Evolutionary conservation across 1,140 invertebrate species (phyloP).

Genomic region (Psilanteris sp.): DNA sequence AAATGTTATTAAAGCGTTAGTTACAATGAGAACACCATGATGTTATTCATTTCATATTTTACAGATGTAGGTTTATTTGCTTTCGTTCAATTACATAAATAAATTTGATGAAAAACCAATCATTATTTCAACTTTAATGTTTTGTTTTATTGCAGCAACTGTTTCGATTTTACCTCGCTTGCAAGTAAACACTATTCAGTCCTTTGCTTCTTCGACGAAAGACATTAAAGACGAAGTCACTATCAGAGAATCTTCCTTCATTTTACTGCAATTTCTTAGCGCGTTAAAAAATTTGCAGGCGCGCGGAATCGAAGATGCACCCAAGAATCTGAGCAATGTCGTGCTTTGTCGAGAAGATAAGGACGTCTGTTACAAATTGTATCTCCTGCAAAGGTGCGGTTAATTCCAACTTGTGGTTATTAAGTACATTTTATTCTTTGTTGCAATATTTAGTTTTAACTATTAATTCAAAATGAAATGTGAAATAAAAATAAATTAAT

Average conservation of each 20-base stretch:
- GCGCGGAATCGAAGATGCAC: constrained; percentile 88
- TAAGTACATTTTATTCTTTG: too few relatives aligned
- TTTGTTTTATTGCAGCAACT: constrained; percentile 81
- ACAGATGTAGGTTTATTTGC: too few relatives aligned
- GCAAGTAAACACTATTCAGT: constrained; percentile 85
- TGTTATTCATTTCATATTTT: too few relatives aligned
- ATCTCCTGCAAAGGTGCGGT: constrained; percentile 86
- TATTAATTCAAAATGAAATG: too few relatives aligned
- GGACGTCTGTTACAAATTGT: constrained; percentile 83
- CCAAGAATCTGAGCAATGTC: constrained; percentile 84
- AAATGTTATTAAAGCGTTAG: too few relatives aligned
- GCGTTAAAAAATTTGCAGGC: constrained; percentile 91
- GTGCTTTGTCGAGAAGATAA: constrained; percentile 83
- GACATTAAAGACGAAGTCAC: constrained; percentile 75
- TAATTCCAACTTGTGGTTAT: too few relatives aligned
- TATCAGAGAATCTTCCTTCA: constrained; percentile 83
- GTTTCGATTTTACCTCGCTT: constrained; percentile 86
- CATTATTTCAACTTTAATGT: too few relatives aligned
- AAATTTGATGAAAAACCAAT: too few relatives aligned
- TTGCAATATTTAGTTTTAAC: too few relatives aligned
- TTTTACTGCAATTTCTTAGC: constrained; percentile 89
- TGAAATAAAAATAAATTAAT: too few relatives aligned
- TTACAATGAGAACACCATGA: too few relatives aligned
- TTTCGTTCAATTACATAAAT: too few relatives aligned
- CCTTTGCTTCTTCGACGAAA: constrained; percentile 79